Base-by-base conservation (phyloP, 1,140 invertebrate genomes). In the Micrasema longulum region DNA sequence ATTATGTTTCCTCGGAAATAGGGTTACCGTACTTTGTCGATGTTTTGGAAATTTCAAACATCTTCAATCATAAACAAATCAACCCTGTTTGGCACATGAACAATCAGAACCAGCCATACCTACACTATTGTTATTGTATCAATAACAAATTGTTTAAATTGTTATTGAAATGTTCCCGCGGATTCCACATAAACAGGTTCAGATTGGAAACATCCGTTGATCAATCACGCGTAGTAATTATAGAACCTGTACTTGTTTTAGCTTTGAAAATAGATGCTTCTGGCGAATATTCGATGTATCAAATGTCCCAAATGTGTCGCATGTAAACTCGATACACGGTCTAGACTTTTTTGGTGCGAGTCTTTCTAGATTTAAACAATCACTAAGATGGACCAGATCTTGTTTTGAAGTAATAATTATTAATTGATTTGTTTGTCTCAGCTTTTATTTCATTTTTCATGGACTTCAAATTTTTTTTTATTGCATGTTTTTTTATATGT, bases 181-280 rank as follows among this genome's bases (percentile, higher is more conserved):
- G 10, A 35, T 22, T 41, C 11, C 16, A 18, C 9, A 18, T 41
- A 60, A 60, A 60, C 55, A 60, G 31, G 14, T 38, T 16, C n/a
- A 41, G 55, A 60, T 60, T 20, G 31, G 18, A 60, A 60, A 60
- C 55, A 60, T 60, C 55, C 55, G 55, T 11, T 41, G 16, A 18
- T 60, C 55, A 60, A 60, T 60, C 55, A 60, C 5, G 14, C n/a
- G 26, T 12, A 18, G 18, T 48, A 48, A 48, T 48, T 48, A 48
- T 48, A 48, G 47, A 11, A 20, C 20, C 18, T 20, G n/a, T 16
- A 45, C 43, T 14, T 45, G n/a, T 45, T n/a, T n/a, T n/a, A n/a
- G n/a, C n/a, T n/a, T n/a, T n/a, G n/a, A n/a, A n/a, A n/a, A n/a
- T n/a, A n/a, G n/a, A n/a, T n/a, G n/a, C n/a, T n/a, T n/a, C 7